Evolutionary conservation across 2,797 vertebrate genomes (phyloP), one percentile per base, ranked within the genome.

Genomic region (Menidia menidia): DNA sequence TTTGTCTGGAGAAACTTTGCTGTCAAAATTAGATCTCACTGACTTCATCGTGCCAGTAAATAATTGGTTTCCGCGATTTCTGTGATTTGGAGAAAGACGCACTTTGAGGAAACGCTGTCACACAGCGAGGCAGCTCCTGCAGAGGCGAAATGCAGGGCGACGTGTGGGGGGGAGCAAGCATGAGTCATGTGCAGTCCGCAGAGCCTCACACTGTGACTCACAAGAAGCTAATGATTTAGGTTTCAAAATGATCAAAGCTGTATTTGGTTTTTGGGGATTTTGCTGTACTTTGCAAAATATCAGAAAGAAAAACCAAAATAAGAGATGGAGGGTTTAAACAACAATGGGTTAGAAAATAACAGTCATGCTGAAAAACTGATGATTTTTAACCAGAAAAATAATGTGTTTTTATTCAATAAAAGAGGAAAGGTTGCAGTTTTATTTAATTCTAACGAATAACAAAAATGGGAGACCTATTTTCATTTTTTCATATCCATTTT

Each of bases 161-260:
- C 78, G 64, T 55, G 75, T 75, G 75, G 73, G 51, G 32, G 61
- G 25, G 58, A 54, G 69, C 35, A 14, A 19, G 64, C 9, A 0
- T 87, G 86, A 88, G 61, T 88, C 77, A 82, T 51, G 18, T 45
- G 48, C 54, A 35, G 60, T 45, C 33, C 0, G 31, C 1, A 0
- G 25, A 2, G 53, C n/a, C 33, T 61, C 39, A 68, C 19, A 13
- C 16, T 68, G 43, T 50, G 54, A 51, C 47, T 55, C 52, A 52
- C 3, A 3, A 0, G 0, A 25, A 54, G 32, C 41, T 16, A 50
- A 62, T 39, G 16, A 16, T 13, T 7, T 1, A 63, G 47, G 31
- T 50, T 54, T 47, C 50, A 5, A 41, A 32, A 56, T 25, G 9
- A 57, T 16, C n/a, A 15, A 55, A 42, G 1, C 15, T 10, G 14